Evolutionary conservation across 2,888 invertebrate genomes (phyloP).

Genomic region (Acheta domesticus): DNA sequence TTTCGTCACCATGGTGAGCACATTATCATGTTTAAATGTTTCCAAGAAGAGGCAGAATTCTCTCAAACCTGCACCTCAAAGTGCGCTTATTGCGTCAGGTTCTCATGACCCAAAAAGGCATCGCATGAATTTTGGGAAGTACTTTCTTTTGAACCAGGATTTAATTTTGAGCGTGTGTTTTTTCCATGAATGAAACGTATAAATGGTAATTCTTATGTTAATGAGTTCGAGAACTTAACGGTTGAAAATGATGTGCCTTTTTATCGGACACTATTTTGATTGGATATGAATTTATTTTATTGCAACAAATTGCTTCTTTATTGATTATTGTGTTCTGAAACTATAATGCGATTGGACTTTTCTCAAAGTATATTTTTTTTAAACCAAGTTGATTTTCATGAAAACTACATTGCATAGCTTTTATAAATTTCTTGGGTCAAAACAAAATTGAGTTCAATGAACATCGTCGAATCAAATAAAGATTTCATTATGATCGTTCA

Average conservation of each 20-base stretch:
- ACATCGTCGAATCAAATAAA: too few species aligned
- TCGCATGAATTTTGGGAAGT: neutral
- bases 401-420: too few species aligned
- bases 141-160: neutral
- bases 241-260: neutral
- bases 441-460: too few species aligned
- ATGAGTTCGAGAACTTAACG: neutral
- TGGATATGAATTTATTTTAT: too few species aligned
- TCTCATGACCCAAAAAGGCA: neutral
- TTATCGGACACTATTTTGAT: neutral
- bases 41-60: neutral
- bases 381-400: too few species aligned
- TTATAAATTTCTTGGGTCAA: too few species aligned
- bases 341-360: too few species aligned
- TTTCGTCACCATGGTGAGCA: neutral
- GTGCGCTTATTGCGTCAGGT: neutral
- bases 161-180: neutral
- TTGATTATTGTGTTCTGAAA: too few species aligned
- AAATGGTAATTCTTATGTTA: neutral
- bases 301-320: too few species aligned
- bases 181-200: neutral
- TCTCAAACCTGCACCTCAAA: neutral
- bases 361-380: too few species aligned
- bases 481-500: too few species aligned
- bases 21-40: constrained; percentile 5